A percentile compares a stretch with the other conserved stretches of the same genome.
phyloP scores from a whole-genome alignment of 2,888 invertebrate species.

The Eupithecia insigniata region DNA sequence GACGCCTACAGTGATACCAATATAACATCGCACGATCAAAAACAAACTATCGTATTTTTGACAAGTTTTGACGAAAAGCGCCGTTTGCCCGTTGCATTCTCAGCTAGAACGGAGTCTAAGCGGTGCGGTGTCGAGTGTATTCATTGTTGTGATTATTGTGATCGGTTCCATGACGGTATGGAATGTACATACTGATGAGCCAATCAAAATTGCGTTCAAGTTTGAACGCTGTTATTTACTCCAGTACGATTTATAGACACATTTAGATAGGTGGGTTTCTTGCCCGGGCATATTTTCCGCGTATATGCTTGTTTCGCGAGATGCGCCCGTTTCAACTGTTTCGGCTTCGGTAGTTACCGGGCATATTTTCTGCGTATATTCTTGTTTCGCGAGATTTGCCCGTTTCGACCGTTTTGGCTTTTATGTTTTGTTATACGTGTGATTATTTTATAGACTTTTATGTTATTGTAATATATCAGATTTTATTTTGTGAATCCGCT shows the following conservation, averaged over 20 bases:
- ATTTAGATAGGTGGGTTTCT: too few species aligned
- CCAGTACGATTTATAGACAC: slow-evolving; percentile 14
- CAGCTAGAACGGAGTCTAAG: background rate
- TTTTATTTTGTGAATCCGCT: slow-evolving; percentile 42
- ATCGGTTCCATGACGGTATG: slow-evolving; percentile 29
- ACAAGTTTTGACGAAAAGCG: background rate
- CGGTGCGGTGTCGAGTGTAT: slow-evolving; percentile 35
- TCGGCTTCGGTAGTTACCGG: slow-evolving; percentile 3
- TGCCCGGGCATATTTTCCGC: background rate
- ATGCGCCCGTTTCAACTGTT: background rate
- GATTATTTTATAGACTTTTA: slow-evolving; percentile 42
- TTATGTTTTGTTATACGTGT: slow-evolving; percentile 38
- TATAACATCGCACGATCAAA: background rate
- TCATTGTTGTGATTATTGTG: slow-evolving; percentile 46
- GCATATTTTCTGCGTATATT: background rate
- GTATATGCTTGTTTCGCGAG: slow-evolving; percentile 7
- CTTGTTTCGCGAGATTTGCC: background rate
- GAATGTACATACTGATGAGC: slow-evolving; percentile 22
- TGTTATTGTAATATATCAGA: slow-evolving; percentile 42
- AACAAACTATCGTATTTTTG: background rate
- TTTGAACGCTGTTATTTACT: slow-evolving; percentile 18
- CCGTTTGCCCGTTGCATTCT: background rate
- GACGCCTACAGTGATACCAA: background rate
- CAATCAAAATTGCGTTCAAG: slow-evolving; percentile 17
- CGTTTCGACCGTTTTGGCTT: slow-evolving; percentile 11